These are phyloP conservation scores for Pogonognathellus flavescens DNA, from an alignment of 1,140 invertebrate genomes.

Conservation along the genomic window DNA sequence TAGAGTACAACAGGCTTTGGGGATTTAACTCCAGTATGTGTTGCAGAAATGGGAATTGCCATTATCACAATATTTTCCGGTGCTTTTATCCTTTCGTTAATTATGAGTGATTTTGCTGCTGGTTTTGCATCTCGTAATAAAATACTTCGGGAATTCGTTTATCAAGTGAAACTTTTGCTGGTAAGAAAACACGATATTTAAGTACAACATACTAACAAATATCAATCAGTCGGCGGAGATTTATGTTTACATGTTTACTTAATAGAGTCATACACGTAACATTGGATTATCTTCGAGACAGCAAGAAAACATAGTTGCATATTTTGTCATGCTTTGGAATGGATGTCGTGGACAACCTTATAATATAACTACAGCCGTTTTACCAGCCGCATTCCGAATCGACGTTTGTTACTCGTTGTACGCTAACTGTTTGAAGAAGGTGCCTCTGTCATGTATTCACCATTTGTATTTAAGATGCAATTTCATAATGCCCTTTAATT, in stretches of 20 bases:
- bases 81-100: conserved; percentile 55
- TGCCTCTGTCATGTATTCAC: too few relatives aligned
- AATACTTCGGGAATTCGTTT: conserved; percentile 44
- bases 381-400: conserved; percentile 51
- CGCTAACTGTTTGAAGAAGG: conserved; percentile 21
- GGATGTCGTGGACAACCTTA: conserved; percentile 37
- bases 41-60: conserved; percentile 19
- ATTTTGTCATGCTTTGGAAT: conserved; percentile 54
- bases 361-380: not conserved
- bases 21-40: conserved; percentile 21
- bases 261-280: conserved; percentile 52
- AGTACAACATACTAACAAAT: too few relatives aligned
- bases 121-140: conserved; percentile 51
- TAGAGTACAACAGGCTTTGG: conserved; percentile 61
- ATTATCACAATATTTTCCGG: conserved; percentile 54
- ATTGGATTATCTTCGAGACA: conserved; percentile 47
- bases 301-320: conserved; percentile 30
- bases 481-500: not conserved
- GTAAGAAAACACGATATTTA: conserved; percentile 13
- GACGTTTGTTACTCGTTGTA: conserved; percentile 53
- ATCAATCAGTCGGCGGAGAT: too few relatives aligned
- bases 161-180: conserved; percentile 54
- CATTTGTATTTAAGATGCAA: too few relatives aligned
- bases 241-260: too few relatives aligned
- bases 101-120: conserved; percentile 55